Conservation (phyloP, 2,888 invertebrate species). For the Ischnura elegans region DNA sequence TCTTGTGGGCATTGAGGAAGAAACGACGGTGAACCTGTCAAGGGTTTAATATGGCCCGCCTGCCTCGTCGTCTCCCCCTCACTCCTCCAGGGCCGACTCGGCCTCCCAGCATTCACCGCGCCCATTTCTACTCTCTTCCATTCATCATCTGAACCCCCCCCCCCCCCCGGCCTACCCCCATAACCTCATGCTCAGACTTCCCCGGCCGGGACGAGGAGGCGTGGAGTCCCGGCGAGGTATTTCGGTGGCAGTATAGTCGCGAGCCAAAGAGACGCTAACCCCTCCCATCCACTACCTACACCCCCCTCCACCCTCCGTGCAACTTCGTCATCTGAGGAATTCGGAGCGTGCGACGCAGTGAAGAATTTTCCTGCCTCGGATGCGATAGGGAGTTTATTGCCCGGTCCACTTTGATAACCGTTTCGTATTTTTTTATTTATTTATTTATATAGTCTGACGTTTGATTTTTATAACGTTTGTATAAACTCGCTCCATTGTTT, state of each 20-base stretch:
- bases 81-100: neutral
- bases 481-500: no score
- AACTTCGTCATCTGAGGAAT: neutral
- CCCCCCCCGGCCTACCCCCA: neutral
- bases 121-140: neutral
- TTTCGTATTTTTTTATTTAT: neutral
- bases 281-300: no score
- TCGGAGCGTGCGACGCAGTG: neutral
- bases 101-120: neutral
- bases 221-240: no score
- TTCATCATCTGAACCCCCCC: neutral
- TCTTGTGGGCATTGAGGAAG: neutral
- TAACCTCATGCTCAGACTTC: neutral
- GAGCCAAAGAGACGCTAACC: neutral
- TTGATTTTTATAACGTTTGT: no score
- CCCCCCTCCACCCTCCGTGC: no score
- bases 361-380: neutral
- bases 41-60: neutral
- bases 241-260: neutral
- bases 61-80: neutral
- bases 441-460: no score
- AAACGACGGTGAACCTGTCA: neutral
- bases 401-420: neutral
- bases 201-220: neutral
- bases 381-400: neutral